These are phyloP conservation scores for Ferrisia virgata DNA, from an alignment of 2,888 invertebrate genomes.

Conservation along the genomic window DNA sequence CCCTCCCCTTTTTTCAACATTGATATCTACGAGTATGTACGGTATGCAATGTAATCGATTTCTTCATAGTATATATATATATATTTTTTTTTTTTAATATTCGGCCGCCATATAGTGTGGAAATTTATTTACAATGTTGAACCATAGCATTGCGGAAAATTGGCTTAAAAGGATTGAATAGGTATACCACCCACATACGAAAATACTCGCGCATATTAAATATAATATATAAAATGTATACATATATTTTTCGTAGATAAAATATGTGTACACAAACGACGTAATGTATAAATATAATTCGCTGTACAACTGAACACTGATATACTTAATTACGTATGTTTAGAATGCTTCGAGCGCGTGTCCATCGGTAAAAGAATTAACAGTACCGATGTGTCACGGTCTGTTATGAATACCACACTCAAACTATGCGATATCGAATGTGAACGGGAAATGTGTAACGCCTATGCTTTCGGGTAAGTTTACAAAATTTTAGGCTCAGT, in stretches of 20 bases:
- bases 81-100: neutral
- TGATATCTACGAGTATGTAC: neutral
- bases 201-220: neutral
- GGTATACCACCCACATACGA: neutral
- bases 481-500: neutral
- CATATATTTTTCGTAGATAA: no score
- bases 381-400: constrained; percentile 60
- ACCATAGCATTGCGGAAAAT: constrained; percentile 1
- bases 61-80: neutral
- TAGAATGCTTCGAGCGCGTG: constrained; percentile 66
- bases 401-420: constrained; percentile 61
- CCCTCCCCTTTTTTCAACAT: no score
- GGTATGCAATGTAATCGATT: neutral
- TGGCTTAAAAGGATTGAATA: neutral
- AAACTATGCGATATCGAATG: constrained; percentile 64
- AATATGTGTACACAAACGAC: no score
- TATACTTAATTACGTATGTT: constrained; percentile 49
- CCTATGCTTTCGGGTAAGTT: constrained; percentile 64
- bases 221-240: neutral
- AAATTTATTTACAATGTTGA: neutral
- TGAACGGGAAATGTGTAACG: constrained; percentile 63
- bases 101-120: neutral
- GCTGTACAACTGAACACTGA: no score
- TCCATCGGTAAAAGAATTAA: constrained; percentile 64
- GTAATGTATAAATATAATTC: no score